Conservation (phyloP, 2,797 vertebrate genomes). For the Cuniculus paca region DNA sequence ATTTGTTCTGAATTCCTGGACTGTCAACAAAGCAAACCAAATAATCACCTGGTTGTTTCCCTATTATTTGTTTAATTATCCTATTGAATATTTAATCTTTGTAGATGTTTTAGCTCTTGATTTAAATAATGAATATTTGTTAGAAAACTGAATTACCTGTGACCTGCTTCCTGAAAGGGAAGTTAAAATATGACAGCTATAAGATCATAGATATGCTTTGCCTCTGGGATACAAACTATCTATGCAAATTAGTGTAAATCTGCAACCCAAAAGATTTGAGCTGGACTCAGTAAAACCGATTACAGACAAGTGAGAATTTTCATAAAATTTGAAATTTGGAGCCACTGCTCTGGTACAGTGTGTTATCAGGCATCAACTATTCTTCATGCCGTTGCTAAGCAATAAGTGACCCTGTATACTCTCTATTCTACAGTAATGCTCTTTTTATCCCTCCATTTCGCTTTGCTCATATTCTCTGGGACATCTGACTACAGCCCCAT, state of each 20-base stretch:
- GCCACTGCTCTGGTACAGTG: not conserved
- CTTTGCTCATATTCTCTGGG: not conserved
- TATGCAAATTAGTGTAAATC: conserved; percentile 39
- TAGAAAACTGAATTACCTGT: conserved; percentile 35
- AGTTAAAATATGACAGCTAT: not conserved
- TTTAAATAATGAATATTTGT: conserved; percentile 40
- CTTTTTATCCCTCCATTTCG: not conserved
- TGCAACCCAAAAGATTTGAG: conserved; percentile 11
- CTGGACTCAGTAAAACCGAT: not conserved
- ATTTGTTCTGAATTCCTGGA: conserved; percentile 47
- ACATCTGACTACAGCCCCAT: not conserved
- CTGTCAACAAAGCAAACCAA: conserved; percentile 2
- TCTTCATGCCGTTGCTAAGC: conserved; percentile 5
- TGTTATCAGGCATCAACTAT: not conserved
- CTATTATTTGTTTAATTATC: not conserved
- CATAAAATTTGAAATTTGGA: conserved; percentile 26
- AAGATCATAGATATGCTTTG: conserved; percentile 37
- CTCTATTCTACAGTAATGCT: not conserved
- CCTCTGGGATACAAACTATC: conserved; percentile 23
- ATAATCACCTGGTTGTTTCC: not conserved
- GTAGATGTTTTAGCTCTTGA: conserved; percentile 44
- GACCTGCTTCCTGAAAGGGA: conserved; percentile 54
- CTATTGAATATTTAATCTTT: not conserved
- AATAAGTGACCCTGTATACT: not conserved
- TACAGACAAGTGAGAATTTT: not conserved